A percentile compares a stretch with the other conserved stretches of the same genome.
Conservation (phyloP, 2,797 vertebrate species). For the Avahi laniger region DNA sequence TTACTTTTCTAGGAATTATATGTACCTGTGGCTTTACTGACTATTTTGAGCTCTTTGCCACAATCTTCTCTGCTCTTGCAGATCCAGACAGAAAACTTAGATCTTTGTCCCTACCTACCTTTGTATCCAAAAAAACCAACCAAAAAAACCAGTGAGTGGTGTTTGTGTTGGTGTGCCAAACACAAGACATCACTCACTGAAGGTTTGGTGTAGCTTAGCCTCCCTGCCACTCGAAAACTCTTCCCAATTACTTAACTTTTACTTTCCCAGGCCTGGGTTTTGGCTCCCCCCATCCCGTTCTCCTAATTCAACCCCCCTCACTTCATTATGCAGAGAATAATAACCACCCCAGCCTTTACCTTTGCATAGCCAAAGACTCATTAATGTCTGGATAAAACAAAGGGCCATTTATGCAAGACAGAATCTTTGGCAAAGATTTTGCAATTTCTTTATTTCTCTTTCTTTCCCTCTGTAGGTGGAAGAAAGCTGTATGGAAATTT, state of each 20-base stretch:
- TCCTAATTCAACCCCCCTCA: neutral
- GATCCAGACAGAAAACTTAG: neutral
- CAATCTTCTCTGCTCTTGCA: neutral
- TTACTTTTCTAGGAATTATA: neutral
- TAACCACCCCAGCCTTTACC: slow-evolving; percentile 49
- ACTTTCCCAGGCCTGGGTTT: neutral
- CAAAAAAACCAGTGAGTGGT: too few relatives aligned
- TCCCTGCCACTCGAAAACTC: neutral
- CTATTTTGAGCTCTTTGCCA: neutral
- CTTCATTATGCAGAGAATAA: neutral
- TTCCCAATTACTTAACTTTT: neutral
- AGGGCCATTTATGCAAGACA: neutral
- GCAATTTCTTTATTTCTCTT: slow-evolving; percentile 28
- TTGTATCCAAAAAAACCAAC: neutral
- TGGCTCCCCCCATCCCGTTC: neutral
- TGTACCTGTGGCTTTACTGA: neutral
- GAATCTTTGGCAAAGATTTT: slow-evolving; percentile 19
- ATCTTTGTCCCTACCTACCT: neutral
- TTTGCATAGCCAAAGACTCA: slow-evolving; percentile 50
- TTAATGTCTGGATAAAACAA: slow-evolving; percentile 58
- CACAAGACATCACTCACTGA: neutral
- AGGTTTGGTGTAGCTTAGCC: neutral
- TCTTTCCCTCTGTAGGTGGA: neutral
- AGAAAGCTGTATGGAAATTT: slow-evolving; percentile 24
- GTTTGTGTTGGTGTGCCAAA: neutral